Conservation (phyloP, 2,888 invertebrate species). For the Coelinius sp. region DNA sequence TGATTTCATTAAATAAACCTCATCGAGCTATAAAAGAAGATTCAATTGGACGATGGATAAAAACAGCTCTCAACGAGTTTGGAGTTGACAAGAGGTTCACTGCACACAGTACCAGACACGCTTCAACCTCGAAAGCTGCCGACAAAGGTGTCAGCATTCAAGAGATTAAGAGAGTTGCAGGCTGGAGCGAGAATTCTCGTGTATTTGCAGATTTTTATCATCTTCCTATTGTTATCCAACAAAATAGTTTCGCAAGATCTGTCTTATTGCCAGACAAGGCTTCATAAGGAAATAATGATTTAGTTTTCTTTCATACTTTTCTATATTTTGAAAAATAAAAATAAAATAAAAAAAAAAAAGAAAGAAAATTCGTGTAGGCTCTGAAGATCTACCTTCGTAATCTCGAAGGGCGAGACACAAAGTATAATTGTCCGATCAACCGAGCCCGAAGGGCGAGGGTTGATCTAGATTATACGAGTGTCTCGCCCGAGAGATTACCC, state of each 20-base stretch:
- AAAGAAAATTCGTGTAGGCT: neutral
- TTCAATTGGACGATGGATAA: slow-evolving; percentile 40
- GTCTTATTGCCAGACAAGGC: neutral
- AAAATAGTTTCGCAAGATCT: neutral
- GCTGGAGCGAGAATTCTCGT: slow-evolving; percentile 48
- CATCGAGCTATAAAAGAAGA: slow-evolving; percentile 31
- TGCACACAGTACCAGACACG: slow-evolving; percentile 52
- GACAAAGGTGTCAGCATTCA: slow-evolving; percentile 48
- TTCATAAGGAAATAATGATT: too few species aligned
- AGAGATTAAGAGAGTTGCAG: slow-evolving; percentile 47
- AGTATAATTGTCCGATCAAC: slow-evolving; percentile 8
- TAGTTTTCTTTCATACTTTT: too few species aligned
- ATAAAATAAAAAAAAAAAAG: neutral
- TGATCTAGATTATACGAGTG: neutral
- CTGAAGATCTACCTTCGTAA: slow-evolving; percentile 18
- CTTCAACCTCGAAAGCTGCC: slow-evolving; percentile 50
- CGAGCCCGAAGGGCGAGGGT: neutral
- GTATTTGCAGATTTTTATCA: slow-evolving; percentile 52
- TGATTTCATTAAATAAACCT: slow-evolving; percentile 36
- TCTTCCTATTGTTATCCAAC: slow-evolving; percentile 9
- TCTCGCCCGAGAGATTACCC: too few species aligned
- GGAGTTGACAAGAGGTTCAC: slow-evolving; percentile 51
- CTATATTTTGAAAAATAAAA: too few species aligned
- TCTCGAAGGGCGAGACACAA: slow-evolving; percentile 13
- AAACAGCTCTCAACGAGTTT: slow-evolving; percentile 34